These are phyloP conservation scores for Nothobranchius furzeri DNA, from an alignment of 2,113 vertebrate species.

Conservation along the genomic window DNA sequence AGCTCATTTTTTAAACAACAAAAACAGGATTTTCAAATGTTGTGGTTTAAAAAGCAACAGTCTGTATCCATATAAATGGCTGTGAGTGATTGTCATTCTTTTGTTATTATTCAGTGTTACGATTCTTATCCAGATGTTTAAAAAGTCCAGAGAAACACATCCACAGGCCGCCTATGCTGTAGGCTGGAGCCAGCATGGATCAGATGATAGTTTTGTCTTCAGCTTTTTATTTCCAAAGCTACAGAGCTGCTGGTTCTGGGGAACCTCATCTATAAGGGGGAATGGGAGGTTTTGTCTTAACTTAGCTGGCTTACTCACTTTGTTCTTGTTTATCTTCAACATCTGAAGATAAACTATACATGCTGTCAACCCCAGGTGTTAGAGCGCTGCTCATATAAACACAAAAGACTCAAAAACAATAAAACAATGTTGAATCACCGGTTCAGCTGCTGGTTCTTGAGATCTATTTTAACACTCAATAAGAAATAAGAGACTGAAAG, in stretches of 20 bases:
- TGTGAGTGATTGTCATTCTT: too few relatives aligned
- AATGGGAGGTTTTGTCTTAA: constrained; percentile 73
- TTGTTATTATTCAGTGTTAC: too few relatives aligned
- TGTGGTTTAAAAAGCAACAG: too few relatives aligned
- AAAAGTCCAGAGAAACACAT: constrained; percentile 3
- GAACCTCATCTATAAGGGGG: constrained; percentile 45
- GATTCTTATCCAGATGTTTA: neutral
- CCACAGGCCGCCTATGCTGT: neutral
- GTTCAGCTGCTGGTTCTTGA: neutral
- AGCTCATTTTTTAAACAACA: too few relatives aligned
- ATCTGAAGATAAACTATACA: constrained; percentile 12
- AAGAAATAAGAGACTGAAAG: too few relatives aligned
- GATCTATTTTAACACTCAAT: neutral
- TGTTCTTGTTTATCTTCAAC: constrained; percentile 72
- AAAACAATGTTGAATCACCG: neutral
- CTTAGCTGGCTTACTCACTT: constrained; percentile 62
- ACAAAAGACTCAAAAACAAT: neutral
- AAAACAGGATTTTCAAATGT: too few relatives aligned
- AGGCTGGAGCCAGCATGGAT: constrained; percentile 16
- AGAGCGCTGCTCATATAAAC: constrained; percentile 16
- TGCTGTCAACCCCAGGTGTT: constrained; percentile 12
- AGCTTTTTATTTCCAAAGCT: constrained; percentile 45
- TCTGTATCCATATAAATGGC: too few relatives aligned
- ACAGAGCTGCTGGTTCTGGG: constrained; percentile 52
- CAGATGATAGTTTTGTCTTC: constrained; percentile 56